These are phyloP conservation scores for Anseranas semipalmata DNA, from an alignment of 2,113 vertebrate species.

Conservation along the genomic window DNA sequence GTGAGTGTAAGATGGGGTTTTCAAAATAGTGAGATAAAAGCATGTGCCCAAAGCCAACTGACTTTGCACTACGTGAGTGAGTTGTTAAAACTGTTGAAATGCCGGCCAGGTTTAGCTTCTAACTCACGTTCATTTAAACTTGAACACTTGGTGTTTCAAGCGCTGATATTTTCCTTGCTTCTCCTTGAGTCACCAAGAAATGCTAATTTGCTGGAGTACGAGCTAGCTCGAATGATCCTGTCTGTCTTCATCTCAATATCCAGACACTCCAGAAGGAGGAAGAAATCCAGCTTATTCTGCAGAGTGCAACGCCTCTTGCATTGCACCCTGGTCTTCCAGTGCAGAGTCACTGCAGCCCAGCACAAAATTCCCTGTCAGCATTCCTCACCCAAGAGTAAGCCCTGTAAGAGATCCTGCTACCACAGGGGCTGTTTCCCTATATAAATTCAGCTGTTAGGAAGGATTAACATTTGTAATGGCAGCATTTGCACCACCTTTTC, in stretches of 20 bases:
- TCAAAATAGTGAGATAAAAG: not conserved
- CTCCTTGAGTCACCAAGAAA: not conserved
- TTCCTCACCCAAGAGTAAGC: not conserved
- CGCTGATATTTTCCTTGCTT: not conserved
- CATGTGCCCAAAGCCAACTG: not conserved
- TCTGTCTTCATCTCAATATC: not conserved
- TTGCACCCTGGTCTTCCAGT: not conserved
- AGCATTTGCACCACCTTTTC: conserved; percentile 23
- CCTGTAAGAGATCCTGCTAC: conserved; percentile 7
- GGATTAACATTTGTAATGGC: conserved; percentile 36
- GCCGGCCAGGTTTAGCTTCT: not conserved
- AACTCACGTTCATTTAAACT: not conserved
- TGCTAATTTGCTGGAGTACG: not conserved
- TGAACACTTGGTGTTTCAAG: not conserved
- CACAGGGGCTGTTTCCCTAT: conserved; percentile 24
- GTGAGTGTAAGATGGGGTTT: not conserved
- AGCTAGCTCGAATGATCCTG: not conserved
- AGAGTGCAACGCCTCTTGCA: not conserved
- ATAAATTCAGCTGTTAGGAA: conserved; percentile 49
- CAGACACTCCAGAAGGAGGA: not conserved
- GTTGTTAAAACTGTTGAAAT: not conserved
- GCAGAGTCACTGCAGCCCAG: not conserved
- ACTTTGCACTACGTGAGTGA: not conserved
- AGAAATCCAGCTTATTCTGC: not conserved
- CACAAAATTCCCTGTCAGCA: not conserved